Conservation (phyloP, 2,113 vertebrate genomes). For the Equus przewalskii region DNA sequence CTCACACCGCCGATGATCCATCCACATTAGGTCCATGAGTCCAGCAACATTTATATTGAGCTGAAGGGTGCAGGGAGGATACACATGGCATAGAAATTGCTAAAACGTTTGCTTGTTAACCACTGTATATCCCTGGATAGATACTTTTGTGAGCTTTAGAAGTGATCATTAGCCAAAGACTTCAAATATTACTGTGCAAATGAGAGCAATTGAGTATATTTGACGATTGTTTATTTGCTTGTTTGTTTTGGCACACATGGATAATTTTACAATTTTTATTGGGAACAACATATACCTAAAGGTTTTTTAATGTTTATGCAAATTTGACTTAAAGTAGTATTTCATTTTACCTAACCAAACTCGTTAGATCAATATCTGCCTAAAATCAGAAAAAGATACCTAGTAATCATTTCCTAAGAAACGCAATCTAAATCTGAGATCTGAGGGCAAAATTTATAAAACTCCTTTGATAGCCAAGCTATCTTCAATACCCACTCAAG, state of each 20-base stretch:
- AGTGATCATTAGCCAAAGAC: neutral
- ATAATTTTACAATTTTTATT: neutral
- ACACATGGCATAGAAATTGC: neutral
- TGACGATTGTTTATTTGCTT: neutral
- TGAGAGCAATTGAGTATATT: neutral
- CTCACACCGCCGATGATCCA: no score
- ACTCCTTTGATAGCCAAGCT: neutral
- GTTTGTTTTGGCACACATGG: neutral
- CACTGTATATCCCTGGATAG: neutral
- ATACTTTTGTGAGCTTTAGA: neutral
- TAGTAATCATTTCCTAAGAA: neutral
- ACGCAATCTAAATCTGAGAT: neutral
- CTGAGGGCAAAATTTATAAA: neutral
- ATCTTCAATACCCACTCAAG: neutral
- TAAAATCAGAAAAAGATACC: neutral
- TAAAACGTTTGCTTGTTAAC: neutral
- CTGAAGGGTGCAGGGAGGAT: neutral
- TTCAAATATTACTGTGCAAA: neutral
- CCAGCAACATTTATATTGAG: neutral
- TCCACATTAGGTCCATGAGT: neutral
- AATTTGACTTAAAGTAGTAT: neutral
- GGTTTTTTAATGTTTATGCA: neutral
- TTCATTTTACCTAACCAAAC: neutral
- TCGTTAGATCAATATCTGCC: neutral
- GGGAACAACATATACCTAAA: neutral